phyloP scores from a whole-genome alignment of 2,888 invertebrate species.

The Oligia latruncula region DNA sequence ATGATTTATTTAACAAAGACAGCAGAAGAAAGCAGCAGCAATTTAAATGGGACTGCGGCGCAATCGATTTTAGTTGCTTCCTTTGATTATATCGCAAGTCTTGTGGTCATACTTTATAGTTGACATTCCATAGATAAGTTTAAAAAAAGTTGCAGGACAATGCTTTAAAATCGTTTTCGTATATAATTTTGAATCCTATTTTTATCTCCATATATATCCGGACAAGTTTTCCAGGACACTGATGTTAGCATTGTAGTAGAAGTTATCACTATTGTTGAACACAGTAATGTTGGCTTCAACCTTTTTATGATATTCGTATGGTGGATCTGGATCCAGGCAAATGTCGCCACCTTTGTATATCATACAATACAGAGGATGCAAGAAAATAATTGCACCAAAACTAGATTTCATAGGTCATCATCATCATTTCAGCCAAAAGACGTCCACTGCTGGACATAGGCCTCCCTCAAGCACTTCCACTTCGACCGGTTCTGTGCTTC shows the following conservation, averaged over 20 bases:
- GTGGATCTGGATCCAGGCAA: conserved; percentile 28
- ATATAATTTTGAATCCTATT: conserved; percentile 31
- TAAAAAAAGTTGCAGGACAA: conserved; percentile 33
- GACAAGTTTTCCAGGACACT: conserved; percentile 29
- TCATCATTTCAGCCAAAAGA: too few species aligned
- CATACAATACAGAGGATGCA: conserved; percentile 5
- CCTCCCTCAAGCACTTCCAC: too few species aligned
- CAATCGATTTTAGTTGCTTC: conserved; percentile 26
- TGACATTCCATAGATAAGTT: conserved; percentile 27
- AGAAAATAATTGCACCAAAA: not conserved
- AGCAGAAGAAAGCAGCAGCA: too few species aligned
- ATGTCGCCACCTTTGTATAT: conserved; percentile 26
- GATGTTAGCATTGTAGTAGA: conserved; percentile 29
- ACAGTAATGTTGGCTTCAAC: conserved; percentile 1
- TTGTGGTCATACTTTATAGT: conserved; percentile 29
- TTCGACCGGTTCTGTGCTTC: too few species aligned
- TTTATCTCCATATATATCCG: conserved; percentile 41
- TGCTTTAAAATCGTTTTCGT: conserved; percentile 33
- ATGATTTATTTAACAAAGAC: too few species aligned
- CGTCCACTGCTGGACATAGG: too few species aligned
- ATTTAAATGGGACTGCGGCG: not conserved
- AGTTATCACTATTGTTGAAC: conserved; percentile 21
- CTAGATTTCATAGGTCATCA: conserved; percentile 15
- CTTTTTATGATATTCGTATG: conserved; percentile 25
- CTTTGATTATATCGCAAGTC: conserved; percentile 37